A percentile compares a stretch with the other conserved stretches of the same genome.
Evolutionary conservation across 2,888 invertebrate species (phyloP).

Genomic region (Campoletis raptor): DNA sequence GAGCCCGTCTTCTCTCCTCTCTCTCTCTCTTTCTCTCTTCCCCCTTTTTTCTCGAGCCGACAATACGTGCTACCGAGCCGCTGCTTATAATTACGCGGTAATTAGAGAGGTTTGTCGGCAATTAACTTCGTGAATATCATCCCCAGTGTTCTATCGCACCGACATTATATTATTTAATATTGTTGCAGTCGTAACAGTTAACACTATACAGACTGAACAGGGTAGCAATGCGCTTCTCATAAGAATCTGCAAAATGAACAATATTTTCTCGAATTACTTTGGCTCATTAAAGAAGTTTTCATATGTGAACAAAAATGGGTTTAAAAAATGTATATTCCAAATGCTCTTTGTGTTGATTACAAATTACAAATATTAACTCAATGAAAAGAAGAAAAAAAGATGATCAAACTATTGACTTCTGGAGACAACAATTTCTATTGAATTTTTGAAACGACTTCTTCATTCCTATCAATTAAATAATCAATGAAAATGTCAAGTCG

Average conservation of each 20-base stretch:
- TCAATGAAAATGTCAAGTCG: slow-evolving; percentile 3
- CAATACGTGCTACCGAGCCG: slow-evolving; percentile 56
- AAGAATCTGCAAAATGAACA: slow-evolving; percentile 30
- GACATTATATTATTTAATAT: slow-evolving; percentile 58
- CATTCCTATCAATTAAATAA: slow-evolving; percentile 3
- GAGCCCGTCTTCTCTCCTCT: slow-evolving; percentile 32
- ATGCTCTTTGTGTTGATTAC: not conserved
- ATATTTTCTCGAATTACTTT: not conserved
- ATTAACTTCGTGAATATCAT: slow-evolving; percentile 80
- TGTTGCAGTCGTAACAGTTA: slow-evolving; percentile 25
- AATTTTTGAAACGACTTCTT: slow-evolving; percentile 10
- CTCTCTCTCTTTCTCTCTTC: not conserved
- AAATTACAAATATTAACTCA: not conserved
- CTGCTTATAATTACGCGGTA: slow-evolving; percentile 81
- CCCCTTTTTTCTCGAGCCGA: slow-evolving; percentile 39
- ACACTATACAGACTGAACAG: not conserved
- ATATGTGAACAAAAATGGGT: not conserved
- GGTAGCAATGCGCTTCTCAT: slow-evolving; percentile 23
- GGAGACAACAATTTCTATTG: not conserved
- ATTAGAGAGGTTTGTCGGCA: slow-evolving; percentile 82
- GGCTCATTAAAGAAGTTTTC: not conserved
- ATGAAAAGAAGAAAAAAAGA: not conserved
- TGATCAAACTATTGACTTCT: not conserved
- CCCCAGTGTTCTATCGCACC: slow-evolving; percentile 68
- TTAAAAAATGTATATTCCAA: not conserved